These are phyloP conservation scores for western clawed frog (Xenopus tropicalis) DNA, from an alignment of 2,113 vertebrate species.

Conservation along the genomic window DNA sequence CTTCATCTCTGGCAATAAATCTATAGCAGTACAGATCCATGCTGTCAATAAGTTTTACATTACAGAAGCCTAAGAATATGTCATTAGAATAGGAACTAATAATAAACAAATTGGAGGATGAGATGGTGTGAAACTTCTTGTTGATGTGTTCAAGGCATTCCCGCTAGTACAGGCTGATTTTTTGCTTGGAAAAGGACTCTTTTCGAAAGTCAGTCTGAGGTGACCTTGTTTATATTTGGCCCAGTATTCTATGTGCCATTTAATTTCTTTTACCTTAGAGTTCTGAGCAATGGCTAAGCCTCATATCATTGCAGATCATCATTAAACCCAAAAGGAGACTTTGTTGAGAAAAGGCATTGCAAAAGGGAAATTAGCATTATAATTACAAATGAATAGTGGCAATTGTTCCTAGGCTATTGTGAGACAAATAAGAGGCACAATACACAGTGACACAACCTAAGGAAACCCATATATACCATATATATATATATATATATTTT, in stretches of 20 bases:
- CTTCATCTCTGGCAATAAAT: too few relatives aligned
- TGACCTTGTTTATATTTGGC: neutral
- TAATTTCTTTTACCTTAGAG: neutral
- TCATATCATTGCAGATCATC: neutral
- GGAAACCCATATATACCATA: neutral
- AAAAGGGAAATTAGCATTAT: slow-evolving; percentile 26
- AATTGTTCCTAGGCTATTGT: slow-evolving; percentile 23
- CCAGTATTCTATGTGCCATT: neutral
- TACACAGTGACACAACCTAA: neutral
- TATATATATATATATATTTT: too few relatives aligned
- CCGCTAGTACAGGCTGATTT: too few relatives aligned
- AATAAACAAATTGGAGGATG: too few relatives aligned
- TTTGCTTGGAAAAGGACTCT: neutral
- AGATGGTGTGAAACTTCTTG: too few relatives aligned
- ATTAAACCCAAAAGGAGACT: neutral
- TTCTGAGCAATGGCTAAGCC: neutral
- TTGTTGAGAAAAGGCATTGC: slow-evolving; percentile 7
- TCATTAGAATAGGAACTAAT: too few relatives aligned
- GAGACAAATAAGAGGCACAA: neutral
- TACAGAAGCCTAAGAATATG: too few relatives aligned
- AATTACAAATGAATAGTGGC: slow-evolving; percentile 16
- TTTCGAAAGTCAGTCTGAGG: neutral
- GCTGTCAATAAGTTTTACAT: too few relatives aligned
- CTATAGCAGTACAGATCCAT: too few relatives aligned
- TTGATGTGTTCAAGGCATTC: too few relatives aligned